Conservation (phyloP, 1,140 invertebrate species). For the Wasmannia auropunctata region DNA sequence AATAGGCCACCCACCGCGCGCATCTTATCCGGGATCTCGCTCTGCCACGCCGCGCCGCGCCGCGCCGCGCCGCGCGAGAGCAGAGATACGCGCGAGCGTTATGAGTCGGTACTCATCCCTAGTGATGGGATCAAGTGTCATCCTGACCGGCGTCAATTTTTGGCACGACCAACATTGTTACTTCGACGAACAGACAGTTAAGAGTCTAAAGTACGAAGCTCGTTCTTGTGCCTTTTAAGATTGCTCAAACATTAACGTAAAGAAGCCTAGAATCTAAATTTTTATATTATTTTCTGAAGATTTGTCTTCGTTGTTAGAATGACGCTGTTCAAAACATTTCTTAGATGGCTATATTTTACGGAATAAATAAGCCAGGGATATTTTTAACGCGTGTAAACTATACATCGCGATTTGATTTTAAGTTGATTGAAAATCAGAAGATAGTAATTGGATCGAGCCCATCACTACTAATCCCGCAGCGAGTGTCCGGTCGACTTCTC, state of each 20-base stretch:
- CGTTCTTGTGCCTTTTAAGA: not conserved
- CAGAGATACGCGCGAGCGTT: slow-evolving; percentile 74
- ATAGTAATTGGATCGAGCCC: slow-evolving; percentile 53
- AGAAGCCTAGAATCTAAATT: not conserved
- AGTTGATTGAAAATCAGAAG: slow-evolving; percentile 26
- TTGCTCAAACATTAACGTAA: not conserved
- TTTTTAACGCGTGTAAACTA: not conserved
- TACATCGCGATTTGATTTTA: not conserved
- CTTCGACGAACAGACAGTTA: not conserved
- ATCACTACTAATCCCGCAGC: slow-evolving; percentile 59
- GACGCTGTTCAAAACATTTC: not conserved
- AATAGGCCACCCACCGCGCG: slow-evolving; percentile 82
- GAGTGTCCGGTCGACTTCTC: slow-evolving; percentile 78
- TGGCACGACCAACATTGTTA: not conserved
- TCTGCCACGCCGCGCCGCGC: slow-evolving; percentile 51
- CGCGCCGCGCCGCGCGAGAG: slow-evolving; percentile 59
- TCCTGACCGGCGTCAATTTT: not conserved
- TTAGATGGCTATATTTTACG: not conserved
- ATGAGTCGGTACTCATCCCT: slow-evolving; percentile 79
- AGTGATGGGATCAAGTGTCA: slow-evolving; percentile 61
- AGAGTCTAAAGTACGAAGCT: not conserved
- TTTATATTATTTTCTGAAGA: not conserved
- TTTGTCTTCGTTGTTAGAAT: not conserved
- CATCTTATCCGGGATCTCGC: slow-evolving; percentile 82
- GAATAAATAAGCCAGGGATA: not conserved